Percentiles rank a stretch among this genome's conserved stretches.
Evolutionary conservation across 2,888 invertebrate genomes (phyloP).

Genomic region (Philhelius pedissequus): DNA sequence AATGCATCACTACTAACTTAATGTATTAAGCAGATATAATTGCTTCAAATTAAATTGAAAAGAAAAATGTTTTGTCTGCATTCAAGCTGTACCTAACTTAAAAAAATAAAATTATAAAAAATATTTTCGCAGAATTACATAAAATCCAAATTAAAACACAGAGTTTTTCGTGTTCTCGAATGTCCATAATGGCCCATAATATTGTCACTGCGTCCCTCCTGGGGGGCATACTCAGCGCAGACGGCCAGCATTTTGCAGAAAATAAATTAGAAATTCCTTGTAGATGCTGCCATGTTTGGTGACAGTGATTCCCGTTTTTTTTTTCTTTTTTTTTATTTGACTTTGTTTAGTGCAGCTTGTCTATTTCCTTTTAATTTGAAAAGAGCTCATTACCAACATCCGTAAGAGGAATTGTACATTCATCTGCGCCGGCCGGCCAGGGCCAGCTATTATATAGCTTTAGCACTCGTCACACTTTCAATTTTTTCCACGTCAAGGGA

Average conservation of each 20-base stretch:
- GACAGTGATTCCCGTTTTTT: conserved; percentile 35
- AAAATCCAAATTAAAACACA: conserved; percentile 9
- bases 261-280: conserved; percentile 61
- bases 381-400: conserved; percentile 58
- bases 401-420: conserved; percentile 43
- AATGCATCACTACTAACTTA: too few relatives aligned
- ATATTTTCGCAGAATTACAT: background rate
- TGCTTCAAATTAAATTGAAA: background rate
- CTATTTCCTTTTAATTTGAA: conserved; percentile 54
- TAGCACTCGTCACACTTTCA: conserved; percentile 54
- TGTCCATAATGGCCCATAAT: conserved; percentile 49
- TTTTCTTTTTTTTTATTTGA: background rate
- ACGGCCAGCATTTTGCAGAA: conserved; percentile 40
- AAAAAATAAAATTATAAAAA: background rate
- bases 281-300: conserved; percentile 58
- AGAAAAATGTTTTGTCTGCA: background rate
- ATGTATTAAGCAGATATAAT: too few relatives aligned
- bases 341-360: background rate
- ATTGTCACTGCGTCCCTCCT: conserved; percentile 44
- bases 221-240: conserved; percentile 28
- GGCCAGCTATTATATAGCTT: background rate
- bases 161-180: conserved; percentile 31
- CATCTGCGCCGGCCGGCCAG: too few relatives aligned
- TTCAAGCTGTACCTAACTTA: background rate
- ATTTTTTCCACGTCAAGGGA: conserved; percentile 55